These are phyloP conservation scores for Didymodactylos carnosus DNA, from an alignment of 2,888 invertebrate genomes.

Conservation along the genomic window DNA sequence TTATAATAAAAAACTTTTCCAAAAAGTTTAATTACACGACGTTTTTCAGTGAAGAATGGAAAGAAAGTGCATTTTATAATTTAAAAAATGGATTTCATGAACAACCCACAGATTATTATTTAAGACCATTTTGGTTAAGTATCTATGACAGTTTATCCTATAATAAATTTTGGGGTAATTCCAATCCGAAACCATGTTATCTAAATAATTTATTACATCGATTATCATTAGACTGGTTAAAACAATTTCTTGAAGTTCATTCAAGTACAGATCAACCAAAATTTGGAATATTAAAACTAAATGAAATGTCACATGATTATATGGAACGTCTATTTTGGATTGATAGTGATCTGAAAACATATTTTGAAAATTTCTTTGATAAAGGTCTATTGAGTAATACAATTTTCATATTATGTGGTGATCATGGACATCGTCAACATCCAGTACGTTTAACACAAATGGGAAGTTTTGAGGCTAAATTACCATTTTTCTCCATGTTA, in stretches of 20 bases:
- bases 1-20: slow-evolving; percentile 2
- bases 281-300: slow-evolving; percentile 9
- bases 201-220: slow-evolving; percentile 4
- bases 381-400: slow-evolving; percentile 5
- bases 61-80: slow-evolving; percentile 8
- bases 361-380: slow-evolving; percentile 2
- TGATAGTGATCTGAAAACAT: slow-evolving; percentile 2
- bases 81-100: slow-evolving; percentile 8
- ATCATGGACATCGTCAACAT: slow-evolving; percentile 12
- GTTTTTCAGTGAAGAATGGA: slow-evolving; percentile 11
- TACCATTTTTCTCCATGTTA: slow-evolving; percentile 8
- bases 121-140: slow-evolving; percentile 1
- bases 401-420: slow-evolving; percentile 5
- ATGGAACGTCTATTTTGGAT: slow-evolving; percentile 10
- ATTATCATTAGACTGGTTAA: slow-evolving; percentile 5
- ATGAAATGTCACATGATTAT: slow-evolving; percentile 14
- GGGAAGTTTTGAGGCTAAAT: slow-evolving; percentile 9
- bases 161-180: neutral
- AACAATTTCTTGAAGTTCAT: neutral
- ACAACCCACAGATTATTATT: slow-evolving; percentile 3
- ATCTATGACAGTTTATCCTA: slow-evolving; percentile 3
- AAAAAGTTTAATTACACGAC: slow-evolving; percentile 6
- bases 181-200: slow-evolving; percentile 11
- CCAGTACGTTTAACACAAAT: neutral
- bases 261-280: neutral